Percentiles rank a stretch among this genome's conserved stretches.
Conservation (phyloP, 2,888 invertebrate genomes). For the Phasia obesa region DNA sequence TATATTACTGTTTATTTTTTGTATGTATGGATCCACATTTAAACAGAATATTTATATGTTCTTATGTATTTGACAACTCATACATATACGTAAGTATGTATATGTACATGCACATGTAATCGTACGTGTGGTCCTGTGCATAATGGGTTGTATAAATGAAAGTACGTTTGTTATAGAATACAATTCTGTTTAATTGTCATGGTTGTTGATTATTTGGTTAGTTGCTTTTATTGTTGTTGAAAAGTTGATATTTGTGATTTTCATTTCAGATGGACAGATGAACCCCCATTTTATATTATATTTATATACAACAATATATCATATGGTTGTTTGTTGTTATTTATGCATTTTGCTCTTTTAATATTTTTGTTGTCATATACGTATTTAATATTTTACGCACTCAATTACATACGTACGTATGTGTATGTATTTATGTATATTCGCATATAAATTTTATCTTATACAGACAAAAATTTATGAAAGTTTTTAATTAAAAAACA, state of each 20-base stretch:
- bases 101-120: background rate
- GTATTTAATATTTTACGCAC: slow-evolving; percentile 12
- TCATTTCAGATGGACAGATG: slow-evolving; percentile 47
- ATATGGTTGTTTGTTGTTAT: slow-evolving; percentile 40
- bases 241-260: slow-evolving; percentile 58
- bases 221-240: slow-evolving; percentile 39
- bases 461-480: slow-evolving; percentile 53
- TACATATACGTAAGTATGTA: background rate
- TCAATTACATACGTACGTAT: background rate
- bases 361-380: slow-evolving; percentile 10
- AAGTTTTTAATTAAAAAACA: slow-evolving; percentile 60
- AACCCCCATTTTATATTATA: slow-evolving; percentile 11
- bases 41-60: background rate
- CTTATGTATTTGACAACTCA: background rate
- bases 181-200: slow-evolving; percentile 52
- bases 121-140: slow-evolving; percentile 1
- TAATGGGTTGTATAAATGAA: slow-evolving; percentile 20
- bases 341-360: slow-evolving; percentile 32
- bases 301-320: slow-evolving; percentile 17
- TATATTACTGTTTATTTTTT: slow-evolving; percentile 2
- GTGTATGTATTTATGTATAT: background rate
- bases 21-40: background rate
- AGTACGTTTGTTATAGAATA: slow-evolving; percentile 34
- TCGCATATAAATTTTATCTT: slow-evolving; percentile 30
- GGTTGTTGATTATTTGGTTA: slow-evolving; percentile 35